Base-by-base conservation (phyloP, 2,113 vertebrate genomes). In the Cochlearius cochlearius region DNA sequence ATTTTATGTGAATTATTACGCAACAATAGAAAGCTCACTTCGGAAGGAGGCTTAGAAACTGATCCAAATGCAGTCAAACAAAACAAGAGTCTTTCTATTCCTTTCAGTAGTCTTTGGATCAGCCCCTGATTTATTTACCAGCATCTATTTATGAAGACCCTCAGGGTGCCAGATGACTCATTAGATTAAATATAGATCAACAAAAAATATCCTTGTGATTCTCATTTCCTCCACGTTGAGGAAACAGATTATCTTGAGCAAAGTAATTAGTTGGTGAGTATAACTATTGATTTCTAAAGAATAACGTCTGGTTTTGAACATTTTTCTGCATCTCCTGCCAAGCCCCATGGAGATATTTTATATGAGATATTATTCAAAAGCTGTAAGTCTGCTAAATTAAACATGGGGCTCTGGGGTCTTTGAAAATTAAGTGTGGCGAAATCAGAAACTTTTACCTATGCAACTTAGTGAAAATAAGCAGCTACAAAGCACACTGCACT, bases 391-490 rank as follows among this genome's bases (percentile, higher is more conserved):
- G 82, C 73, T 96, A 97, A 97, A 97, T 95, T 94, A 97, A 96
- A 88, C 60, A 75, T 34, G 68, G 76, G 55, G 71, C 89, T 94
- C 80, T 84, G 7, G 79, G 67, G 91, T 80, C 94, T 96, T 94
- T 95, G 96, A 97, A 97, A 98, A 98, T 94, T 91, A 97, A 94
- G 92, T 92, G 74, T 94, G 86, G 95, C 32, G 55, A 94, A 97
- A 97, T 36, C 62, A 94, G 94, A 97, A 45, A 88, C 68, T 86
- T 94, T 36, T 88, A 96, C 95, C 96, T 94, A 77, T 10, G 67
- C 53, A 91, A 74, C 34, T 67, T 30, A 59, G 55, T 82, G 87
- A 96, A 97, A 97, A 96, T 86, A 96, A 96, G 92, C 88, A 85
- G 80, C 64, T 92, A 76, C 76, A 93, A 91, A 90, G 80, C 67